Percentiles rank a stretch among this genome's conserved stretches.
phyloP scores from a whole-genome alignment of 2,888 invertebrate species.

The Lingula anatina region DNA sequence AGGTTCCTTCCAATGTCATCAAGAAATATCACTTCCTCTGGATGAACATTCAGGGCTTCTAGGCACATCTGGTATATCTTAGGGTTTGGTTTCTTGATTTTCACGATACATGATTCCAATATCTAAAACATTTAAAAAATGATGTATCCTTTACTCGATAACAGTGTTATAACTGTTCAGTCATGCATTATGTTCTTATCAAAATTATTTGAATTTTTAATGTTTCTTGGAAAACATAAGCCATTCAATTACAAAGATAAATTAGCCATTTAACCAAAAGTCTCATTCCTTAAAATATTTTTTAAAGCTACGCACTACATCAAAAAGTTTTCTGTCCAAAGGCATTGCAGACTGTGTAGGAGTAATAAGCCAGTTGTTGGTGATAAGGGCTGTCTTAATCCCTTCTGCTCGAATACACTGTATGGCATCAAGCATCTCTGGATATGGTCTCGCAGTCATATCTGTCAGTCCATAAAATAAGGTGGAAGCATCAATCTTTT shows the following conservation, averaged over 20 bases:
- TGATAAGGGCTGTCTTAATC: slow-evolving; percentile 52
- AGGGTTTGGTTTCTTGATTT: slow-evolving; percentile 51
- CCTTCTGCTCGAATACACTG: slow-evolving; percentile 46
- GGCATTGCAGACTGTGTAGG: slow-evolving; percentile 18
- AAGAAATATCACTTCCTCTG: slow-evolving; percentile 47
- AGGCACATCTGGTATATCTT: slow-evolving; percentile 45
- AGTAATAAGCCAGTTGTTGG: no score
- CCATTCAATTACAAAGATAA: background rate
- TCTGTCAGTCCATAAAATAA: slow-evolving; percentile 17
- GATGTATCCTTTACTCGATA: background rate
- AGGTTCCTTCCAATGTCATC: slow-evolving; percentile 53
- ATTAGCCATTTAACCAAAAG: background rate
- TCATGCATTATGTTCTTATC: background rate
- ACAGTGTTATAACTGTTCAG: no score
- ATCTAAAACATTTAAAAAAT: slow-evolving; percentile 28
- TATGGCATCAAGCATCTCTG: slow-evolving; percentile 44
- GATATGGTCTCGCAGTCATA: slow-evolving; percentile 13
- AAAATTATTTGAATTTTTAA: background rate
- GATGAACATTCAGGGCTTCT: slow-evolving; percentile 26
- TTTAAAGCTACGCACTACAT: slow-evolving; percentile 46
- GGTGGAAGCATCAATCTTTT: slow-evolving; percentile 23
- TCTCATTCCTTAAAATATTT: background rate
- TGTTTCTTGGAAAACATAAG: background rate
- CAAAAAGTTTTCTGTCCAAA: slow-evolving; percentile 37
- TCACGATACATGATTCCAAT: slow-evolving; percentile 51